Percentiles rank a stretch among this genome's conserved stretches.
Evolutionary conservation across 2,113 vertebrate species (phyloP).

Genomic region (Pterocles gutturalis): DNA sequence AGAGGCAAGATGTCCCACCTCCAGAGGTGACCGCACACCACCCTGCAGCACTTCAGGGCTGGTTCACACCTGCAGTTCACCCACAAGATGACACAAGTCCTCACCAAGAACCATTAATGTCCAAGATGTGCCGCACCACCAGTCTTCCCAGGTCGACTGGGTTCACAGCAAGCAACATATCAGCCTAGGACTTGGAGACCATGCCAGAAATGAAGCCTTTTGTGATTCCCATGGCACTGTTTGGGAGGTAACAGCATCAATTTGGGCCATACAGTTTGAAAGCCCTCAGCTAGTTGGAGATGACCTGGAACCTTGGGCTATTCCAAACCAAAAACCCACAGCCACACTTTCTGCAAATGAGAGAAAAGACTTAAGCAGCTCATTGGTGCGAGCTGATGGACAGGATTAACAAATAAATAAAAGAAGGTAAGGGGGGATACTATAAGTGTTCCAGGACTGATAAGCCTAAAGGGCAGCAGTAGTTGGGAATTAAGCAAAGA

Average conservation of each 20-base stretch:
- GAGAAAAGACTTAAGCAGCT: not conserved
- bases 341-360: not conserved
- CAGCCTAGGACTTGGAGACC: not conserved
- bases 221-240: not conserved
- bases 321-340: not conserved
- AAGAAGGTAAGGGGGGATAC: not conserved
- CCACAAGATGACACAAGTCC: accelerated
- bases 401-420: not conserved
- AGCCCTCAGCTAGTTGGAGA: not conserved
- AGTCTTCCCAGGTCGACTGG: not conserved
- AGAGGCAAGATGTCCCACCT: not conserved
- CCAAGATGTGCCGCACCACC: not conserved
- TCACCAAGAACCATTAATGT: not conserved
- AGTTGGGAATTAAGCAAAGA: not conserved
- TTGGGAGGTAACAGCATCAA: not conserved
- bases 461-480: not conserved
- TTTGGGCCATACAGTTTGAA: not conserved
- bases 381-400: accelerated
- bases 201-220: not conserved
- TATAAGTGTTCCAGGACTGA: not conserved
- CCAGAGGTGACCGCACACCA: not conserved
- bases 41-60: not conserved
- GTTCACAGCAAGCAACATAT: not conserved
- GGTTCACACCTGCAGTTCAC: not conserved
- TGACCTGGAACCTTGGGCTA: not conserved